These are phyloP conservation scores for Dendrolimus pini DNA, from an alignment of 2,888 invertebrate species.

Conservation along the genomic window DNA sequence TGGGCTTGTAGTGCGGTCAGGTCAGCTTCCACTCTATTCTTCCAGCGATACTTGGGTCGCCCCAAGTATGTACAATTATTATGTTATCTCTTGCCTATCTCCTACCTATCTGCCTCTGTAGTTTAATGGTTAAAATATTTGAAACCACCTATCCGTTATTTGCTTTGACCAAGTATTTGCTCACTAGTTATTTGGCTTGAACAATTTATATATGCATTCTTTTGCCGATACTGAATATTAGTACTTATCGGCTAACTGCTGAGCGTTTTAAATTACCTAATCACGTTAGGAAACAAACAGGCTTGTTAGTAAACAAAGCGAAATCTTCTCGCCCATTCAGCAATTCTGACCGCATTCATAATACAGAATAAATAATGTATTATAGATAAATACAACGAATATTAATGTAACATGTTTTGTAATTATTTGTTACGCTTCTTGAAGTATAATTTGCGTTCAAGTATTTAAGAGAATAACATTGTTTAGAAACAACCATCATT, in stretches of 20 bases:
- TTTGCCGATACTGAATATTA: too few species aligned
- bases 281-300: neutral
- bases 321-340: conserved; percentile 20
- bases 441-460: neutral
- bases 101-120: too few species aligned
- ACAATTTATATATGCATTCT: too few species aligned
- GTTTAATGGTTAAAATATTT: too few species aligned
- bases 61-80: too few species aligned
- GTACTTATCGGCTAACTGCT: neutral
- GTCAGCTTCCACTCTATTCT: too few species aligned
- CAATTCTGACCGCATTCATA: conserved; percentile 7
- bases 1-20: too few species aligned
- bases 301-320: conserved; percentile 6
- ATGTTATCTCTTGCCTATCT: too few species aligned
- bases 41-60: too few species aligned
- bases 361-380: neutral
- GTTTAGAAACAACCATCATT: neutral
- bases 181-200: too few species aligned
- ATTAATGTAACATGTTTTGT: neutral
- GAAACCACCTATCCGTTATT: too few species aligned
- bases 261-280: neutral
- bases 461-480: neutral
- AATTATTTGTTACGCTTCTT: conserved; percentile 1
- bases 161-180: too few species aligned
- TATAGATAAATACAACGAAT: neutral